Base-by-base conservation (phyloP, 2,113 vertebrate species). In the Podarcis muralis region DNA sequence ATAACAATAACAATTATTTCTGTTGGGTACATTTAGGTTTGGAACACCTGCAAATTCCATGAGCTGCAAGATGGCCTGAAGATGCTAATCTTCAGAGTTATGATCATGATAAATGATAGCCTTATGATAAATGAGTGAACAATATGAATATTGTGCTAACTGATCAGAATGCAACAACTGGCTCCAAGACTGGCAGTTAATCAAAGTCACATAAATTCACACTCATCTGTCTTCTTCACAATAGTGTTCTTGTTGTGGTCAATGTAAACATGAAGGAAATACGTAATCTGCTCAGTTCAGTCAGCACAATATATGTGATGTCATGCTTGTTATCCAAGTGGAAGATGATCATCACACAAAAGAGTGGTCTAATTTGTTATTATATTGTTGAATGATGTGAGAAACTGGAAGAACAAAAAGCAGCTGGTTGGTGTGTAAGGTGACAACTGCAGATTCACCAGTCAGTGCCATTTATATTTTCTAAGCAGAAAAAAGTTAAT, bases 71-170 rank as follows among this genome's bases (percentile, higher is more conserved):
- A 90, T 53, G 84, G 0, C 1, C 0, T 32, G 82, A 72, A 86
- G 40, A n/a, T 77, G 68, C 23, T 81, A 68, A 18, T 93, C 87
- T 93, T 89, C 87, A 86, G 84, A 90, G 91, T 30, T 22, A 75
- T 13, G 27, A 35, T 69, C 74, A 79, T 20, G 12, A 85, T 75
- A 40, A 87, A 87, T 48, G 65, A 20, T 18, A 59, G 53, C 30
- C 22, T 88, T 23, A 43, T 20, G 37, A 74, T 81, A 87, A 72
- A 43, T 3, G 0, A 80, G 92, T 91, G 83, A 81, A 79, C 7
- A 2, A 86, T 12, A 30, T 35, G 6, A 65, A 3, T 30, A 66
- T 62, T 86, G 22, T 75, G n/a, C 79, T 80, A 85, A 25, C 11
- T 86, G 77, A 6, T 79, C 77, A 72, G 48, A 59, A 88, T 72